Evolutionary conservation across 1,140 invertebrate genomes (phyloP).

Genomic region (Brachionus calyciflorus): DNA sequence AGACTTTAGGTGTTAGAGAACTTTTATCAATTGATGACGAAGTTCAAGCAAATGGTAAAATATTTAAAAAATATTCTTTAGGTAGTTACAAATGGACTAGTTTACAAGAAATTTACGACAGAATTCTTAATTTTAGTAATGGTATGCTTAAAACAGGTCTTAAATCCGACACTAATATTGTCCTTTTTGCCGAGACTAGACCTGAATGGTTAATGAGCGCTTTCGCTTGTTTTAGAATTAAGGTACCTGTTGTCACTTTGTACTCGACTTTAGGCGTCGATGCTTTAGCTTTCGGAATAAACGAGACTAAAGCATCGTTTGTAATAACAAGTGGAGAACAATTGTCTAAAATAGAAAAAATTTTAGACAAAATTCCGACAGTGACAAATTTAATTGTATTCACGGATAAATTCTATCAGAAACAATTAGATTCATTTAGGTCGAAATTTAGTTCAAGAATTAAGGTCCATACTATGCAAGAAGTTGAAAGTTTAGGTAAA

Average conservation of each 20-base stretch:
- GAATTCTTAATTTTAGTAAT: slow-evolving; percentile 66
- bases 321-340: slow-evolving; percentile 52
- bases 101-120: slow-evolving; percentile 73
- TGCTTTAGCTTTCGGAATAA: slow-evolving; percentile 61
- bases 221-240: slow-evolving; percentile 87
- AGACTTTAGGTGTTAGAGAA: slow-evolving; percentile 33
- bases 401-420: slow-evolving; percentile 6
- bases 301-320: slow-evolving; percentile 10
- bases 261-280: slow-evolving; percentile 95
- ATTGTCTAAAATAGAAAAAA: slow-evolving; percentile 40
- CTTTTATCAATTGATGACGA: slow-evolving; percentile 40
- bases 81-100: slow-evolving; percentile 82
- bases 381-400: slow-evolving; percentile 13
- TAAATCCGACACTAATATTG: slow-evolving; percentile 70
- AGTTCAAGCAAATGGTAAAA: slow-evolving; percentile 40
- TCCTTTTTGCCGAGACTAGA: slow-evolving; percentile 93
- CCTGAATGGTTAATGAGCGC: slow-evolving; percentile 94
- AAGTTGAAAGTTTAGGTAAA: background rate
- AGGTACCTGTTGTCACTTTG: slow-evolving; percentile 86
- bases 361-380: background rate
- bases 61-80: slow-evolving; percentile 14
- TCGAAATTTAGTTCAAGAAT: background rate
- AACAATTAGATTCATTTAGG: background rate
- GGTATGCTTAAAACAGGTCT: slow-evolving; percentile 61
- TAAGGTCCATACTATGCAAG: background rate